Percentiles rank a stretch among this genome's conserved stretches.
Conservation (phyloP, 2,113 vertebrate species). For the Macroglossus sobrinus region DNA sequence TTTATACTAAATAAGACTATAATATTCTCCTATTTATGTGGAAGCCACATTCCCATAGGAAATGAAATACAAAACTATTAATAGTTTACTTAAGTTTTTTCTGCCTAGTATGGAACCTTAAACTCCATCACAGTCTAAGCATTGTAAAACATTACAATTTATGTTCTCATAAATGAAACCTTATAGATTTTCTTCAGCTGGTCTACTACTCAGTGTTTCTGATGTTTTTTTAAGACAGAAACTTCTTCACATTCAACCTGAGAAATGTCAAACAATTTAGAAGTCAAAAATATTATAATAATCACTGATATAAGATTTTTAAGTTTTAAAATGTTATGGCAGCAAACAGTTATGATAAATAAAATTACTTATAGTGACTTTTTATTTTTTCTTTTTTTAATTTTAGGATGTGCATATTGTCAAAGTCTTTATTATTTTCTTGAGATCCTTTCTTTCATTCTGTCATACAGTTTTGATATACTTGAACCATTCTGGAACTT, state of each 20-base stretch:
- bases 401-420: not conserved
- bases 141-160: constrained; percentile 49
- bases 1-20: constrained; percentile 70
- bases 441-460: not conserved
- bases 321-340: not conserved
- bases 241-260: not conserved
- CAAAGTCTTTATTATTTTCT: not conserved
- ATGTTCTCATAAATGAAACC: constrained; percentile 37
- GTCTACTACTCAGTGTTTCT: not conserved
- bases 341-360: not conserved
- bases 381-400: not conserved
- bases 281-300: constrained; percentile 28
- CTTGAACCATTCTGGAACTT: not conserved
- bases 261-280: constrained; percentile 8
- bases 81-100: constrained; percentile 54
- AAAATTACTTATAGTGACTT: not conserved
- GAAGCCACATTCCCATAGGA: constrained; percentile 61
- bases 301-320: not conserved
- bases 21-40: constrained; percentile 59
- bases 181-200: constrained; percentile 35
- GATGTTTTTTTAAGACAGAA: constrained; percentile 34
- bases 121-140: constrained; percentile 13
- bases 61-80: constrained; percentile 67
- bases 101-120: constrained; percentile 8
- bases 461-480: not conserved